Percentiles rank a stretch among this genome's conserved stretches.
phyloP scores from a whole-genome alignment of 2,797 vertebrate species.

The Centroberyx gerrardi region DNA sequence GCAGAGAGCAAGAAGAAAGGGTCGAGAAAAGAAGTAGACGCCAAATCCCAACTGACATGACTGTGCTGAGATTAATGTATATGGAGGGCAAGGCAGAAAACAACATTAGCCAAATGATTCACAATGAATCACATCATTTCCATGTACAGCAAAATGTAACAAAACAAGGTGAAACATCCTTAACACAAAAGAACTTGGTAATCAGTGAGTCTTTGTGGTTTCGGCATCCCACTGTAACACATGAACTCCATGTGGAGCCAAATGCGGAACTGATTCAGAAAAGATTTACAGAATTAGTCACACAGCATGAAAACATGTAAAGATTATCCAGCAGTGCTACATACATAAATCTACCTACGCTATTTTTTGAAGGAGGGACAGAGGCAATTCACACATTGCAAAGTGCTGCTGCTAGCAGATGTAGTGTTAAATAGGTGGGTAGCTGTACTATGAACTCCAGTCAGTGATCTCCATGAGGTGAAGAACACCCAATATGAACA shows the following conservation, averaged over 20 bases:
- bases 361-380: conserved; percentile 4
- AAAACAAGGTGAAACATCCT: not conserved
- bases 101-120: not conserved
- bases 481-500: not conserved
- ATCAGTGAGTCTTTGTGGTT: conserved; percentile 6
- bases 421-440: not conserved
- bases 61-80: not conserved
- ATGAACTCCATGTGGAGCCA: conserved; percentile 3
- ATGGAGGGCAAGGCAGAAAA: not conserved
- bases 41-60: conserved; percentile 3
- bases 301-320: conserved; percentile 28
- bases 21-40: conserved; percentile 12
- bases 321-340: conserved; percentile 14
- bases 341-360: conserved; percentile 20
- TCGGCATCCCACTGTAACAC: not conserved
- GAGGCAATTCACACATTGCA: conserved; percentile 5
- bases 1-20: conserved; percentile 9
- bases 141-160: not conserved
- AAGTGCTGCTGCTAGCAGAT: not conserved
- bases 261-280: conserved; percentile 16
- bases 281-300: conserved; percentile 16
- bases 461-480: too few species aligned
- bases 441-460: too few species aligned
- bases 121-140: not conserved
- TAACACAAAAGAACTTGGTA: not conserved